Evolutionary conservation across 2,888 invertebrate species (phyloP).

Genomic region (Apomyelois bistriatella): DNA sequence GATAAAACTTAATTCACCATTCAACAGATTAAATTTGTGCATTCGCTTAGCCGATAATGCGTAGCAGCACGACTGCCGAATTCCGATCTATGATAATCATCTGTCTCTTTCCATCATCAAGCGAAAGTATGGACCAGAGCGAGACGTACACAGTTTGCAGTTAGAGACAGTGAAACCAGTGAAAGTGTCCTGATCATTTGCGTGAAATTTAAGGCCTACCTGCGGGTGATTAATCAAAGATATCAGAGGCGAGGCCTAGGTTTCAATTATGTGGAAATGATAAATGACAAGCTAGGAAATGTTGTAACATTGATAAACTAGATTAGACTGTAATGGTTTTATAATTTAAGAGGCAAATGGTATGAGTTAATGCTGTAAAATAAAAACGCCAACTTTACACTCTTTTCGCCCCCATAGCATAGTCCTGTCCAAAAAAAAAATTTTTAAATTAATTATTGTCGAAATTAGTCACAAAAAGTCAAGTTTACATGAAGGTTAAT

Average conservation of each 20-base stretch:
- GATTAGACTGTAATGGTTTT: background rate
- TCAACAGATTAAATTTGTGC: slow-evolving; percentile 18
- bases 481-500: too few relatives aligned
- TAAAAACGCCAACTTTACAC: background rate
- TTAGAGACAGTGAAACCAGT: slow-evolving; percentile 43
- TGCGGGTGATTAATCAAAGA: slow-evolving; percentile 18
- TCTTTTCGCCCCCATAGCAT: too few relatives aligned
- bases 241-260: slow-evolving; percentile 2
- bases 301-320: slow-evolving; percentile 2
- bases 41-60: slow-evolving; percentile 33
- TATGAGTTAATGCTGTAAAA: background rate
- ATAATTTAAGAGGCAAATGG: background rate
- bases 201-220: slow-evolving; percentile 13
- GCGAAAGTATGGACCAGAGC: slow-evolving; percentile 40
- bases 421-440: too few relatives aligned
- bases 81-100: slow-evolving; percentile 46
- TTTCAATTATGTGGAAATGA: slow-evolving; percentile 4
- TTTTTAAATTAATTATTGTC: too few relatives aligned
- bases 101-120: slow-evolving; percentile 36
- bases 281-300: slow-evolving; percentile 7
- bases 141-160: slow-evolving; percentile 39
- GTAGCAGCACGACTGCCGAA: slow-evolving; percentile 35
- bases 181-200: slow-evolving; percentile 39
- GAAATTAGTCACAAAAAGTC: too few relatives aligned
- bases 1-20: slow-evolving; percentile 3